Evolutionary conservation across 2,888 invertebrate genomes (phyloP), one percentile per base, ranked within the genome.

Genomic region (Galerucella calmariensis): DNA sequence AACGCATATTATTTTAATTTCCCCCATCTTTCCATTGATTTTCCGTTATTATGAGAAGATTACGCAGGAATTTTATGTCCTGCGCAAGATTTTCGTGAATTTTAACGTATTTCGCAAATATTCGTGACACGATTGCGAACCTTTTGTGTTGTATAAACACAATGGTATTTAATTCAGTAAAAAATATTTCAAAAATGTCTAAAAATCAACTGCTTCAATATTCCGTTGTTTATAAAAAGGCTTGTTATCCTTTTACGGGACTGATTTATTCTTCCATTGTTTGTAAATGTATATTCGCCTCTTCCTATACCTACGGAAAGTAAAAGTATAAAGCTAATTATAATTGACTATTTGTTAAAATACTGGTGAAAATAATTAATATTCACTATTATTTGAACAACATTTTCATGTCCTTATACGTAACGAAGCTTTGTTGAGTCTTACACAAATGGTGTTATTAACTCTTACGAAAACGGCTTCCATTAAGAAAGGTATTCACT

Each of bases 191-290:
- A 24, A 35, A 66, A 51, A 24, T 12, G 20, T 66, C 66, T 66
- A 67, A 67, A 67, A 67, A 53, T 53, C 35, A 48, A 48, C 56
- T 63, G 58, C 16, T 16, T 65, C 65, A 48, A 63, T 48, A 66
- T 65, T 20, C 16, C 16, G 44, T 48, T 48, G 46, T 61, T 68
- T 59, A 70, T 63, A 65, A 62, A 71, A 71, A 44, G 53, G 12
- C 71, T 71, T 58, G 71, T 71, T 71, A 71, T 71, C 71, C 71
- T 71, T 71, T 65, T 65, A 65, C 8, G 66, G 71, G 11, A 56
- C 6, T 65, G 71, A 71, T 71, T 71, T 71, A 71, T 71, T 65
- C 58, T 24, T 44, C 66, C 27, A 71, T 71, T 71, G 71, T 71
- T 71, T 71, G 65, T 62, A 71, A 71, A 71, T 71, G 53, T 66